Evolutionary conservation across 1,140 invertebrate species (phyloP).

Genomic region (Sinella curviseta): DNA sequence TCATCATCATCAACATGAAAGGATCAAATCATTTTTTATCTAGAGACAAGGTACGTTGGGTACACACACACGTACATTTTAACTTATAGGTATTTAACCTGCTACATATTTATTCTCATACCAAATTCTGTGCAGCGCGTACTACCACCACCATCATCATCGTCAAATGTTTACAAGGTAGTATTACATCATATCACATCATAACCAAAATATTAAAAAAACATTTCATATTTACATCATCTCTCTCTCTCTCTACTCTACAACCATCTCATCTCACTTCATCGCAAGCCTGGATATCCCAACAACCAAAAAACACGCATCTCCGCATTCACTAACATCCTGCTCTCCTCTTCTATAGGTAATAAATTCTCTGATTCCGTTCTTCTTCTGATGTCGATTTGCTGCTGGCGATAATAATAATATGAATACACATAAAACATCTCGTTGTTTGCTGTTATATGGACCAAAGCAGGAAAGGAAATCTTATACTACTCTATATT

Average conservation of each 20-base stretch:
- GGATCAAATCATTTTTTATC: neutral
- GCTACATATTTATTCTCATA: neutral
- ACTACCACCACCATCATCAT: neutral
- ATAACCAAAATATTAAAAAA: neutral
- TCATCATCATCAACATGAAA: neutral
- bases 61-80: neutral
- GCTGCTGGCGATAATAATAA: constrained; percentile 2
- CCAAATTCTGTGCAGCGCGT: too few relatives aligned
- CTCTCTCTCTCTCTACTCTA: too few relatives aligned
- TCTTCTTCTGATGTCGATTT: neutral
- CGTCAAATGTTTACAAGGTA: neutral
- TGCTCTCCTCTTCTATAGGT: too few relatives aligned
- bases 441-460: neutral
- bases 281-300: too few relatives aligned
- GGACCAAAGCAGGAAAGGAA: neutral
- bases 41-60: neutral
- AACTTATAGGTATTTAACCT: neutral
- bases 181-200: neutral
- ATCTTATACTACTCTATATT: neutral
- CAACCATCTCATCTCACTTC: neutral
- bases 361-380: neutral
- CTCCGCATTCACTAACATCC: neutral
- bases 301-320: too few relatives aligned
- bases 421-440: neutral
- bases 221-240: neutral